Conservation (phyloP, 2,113 vertebrate genomes). For the Pteronura brasiliensis region DNA sequence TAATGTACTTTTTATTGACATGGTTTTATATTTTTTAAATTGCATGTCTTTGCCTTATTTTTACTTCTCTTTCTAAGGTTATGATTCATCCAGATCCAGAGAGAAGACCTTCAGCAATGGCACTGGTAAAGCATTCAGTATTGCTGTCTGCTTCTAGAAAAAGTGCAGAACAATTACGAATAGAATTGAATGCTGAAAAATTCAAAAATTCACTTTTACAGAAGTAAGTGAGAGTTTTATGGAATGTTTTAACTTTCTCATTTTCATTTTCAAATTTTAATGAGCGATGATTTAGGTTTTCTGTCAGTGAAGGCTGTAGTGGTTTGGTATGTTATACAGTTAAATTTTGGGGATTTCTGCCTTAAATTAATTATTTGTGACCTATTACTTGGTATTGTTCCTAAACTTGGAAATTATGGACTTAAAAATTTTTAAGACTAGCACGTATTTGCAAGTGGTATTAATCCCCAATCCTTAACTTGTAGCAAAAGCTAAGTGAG, state of each 20-base stretch:
- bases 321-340: not conserved
- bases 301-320: not conserved
- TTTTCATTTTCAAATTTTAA: constrained; percentile 25
- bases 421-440: not conserved
- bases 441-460: not conserved
- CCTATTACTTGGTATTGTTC: constrained; percentile 19
- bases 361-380: constrained; percentile 19
- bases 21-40: not conserved
- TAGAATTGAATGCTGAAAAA: constrained; percentile 96
- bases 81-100: constrained; percentile 96
- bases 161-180: constrained; percentile 95
- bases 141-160: constrained; percentile 93
- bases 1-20: not conserved
- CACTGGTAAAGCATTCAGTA: constrained; percentile 93
- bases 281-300: not conserved
- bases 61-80: constrained; percentile 81
- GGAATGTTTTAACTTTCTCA: not conserved
- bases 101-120: constrained; percentile 91
- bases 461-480: not conserved
- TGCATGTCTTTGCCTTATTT: not conserved
- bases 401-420: constrained; percentile 21
- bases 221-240: constrained; percentile 86
- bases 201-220: constrained; percentile 98
- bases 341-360: not conserved
- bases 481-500: not conserved